Base-by-base conservation (phyloP, 2,888 invertebrate species). In the Agrochola lota region DNA sequence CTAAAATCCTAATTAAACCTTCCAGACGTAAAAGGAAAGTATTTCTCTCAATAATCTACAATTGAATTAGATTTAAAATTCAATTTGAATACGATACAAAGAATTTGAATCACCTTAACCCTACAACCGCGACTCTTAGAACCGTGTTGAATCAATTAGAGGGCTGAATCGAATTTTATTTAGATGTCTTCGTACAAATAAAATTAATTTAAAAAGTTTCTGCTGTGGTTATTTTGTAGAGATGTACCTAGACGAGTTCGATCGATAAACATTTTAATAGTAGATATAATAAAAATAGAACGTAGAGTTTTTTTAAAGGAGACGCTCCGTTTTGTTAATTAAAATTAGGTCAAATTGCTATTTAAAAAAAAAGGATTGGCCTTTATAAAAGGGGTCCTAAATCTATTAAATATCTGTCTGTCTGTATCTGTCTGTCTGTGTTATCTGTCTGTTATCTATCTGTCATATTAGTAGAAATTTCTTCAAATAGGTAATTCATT, bases 91-190 rank as follows among this genome's bases (percentile, higher is more conserved):
- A 84, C 90, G 87, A 90, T 87, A 89, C 88, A 93, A 91, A 91
- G 91, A 91, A 88, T 89, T 88, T 84, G 84, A 83, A 87, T 83
- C 83, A 87, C 83, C 89, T 92, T 92, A 91, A 90, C 90, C 91
- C 90, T 88, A 84, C 90, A 91, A 92, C 92, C 92, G 88, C 92
- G 78, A 90, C 85, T 90, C 92, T 90, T 87, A 86, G 92, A 89
- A 93, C 91, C 94, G 93, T 93, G 91, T 91, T 91, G 92, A 95
- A 94, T 95, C 94, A 94, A 95, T 95, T 95, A 94, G 87, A 68
- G 86, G 83, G 84, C 87, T 62, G 86, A 87, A 83, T 89, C 89
- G 84, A 88, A 88, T 91, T 92, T 89, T 92, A 82, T 80, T 87
- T 78, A 85, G 87, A 89, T 90, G 90, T 92, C 92, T 92, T 70